Evolutionary conservation across 2,113 vertebrate species (phyloP), one percentile per base, ranked within the genome.

Genomic region (Eurypyga helias): DNA sequence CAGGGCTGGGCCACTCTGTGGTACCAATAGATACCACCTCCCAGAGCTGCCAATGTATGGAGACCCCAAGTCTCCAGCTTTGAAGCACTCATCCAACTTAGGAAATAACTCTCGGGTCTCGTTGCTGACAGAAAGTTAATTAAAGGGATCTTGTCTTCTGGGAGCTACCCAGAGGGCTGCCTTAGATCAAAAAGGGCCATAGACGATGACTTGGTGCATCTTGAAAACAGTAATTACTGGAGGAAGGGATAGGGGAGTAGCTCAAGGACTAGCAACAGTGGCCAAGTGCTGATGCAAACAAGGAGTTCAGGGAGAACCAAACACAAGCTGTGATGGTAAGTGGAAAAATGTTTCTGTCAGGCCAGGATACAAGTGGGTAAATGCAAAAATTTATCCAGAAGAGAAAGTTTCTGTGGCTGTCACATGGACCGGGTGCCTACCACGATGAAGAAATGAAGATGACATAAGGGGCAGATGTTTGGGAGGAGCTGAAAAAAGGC

Each of bases 391-490:
- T 0, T 48, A n/a, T 33, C 19, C 5, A 43, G 66, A 86, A 60
- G 9, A 36, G 10, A 45, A 87, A 41, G 41, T 70, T 91, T 69
- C 51, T 62, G 21, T 7, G 19, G 24, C 11, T 78, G 4, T 5
- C 21, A 10, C 4, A 4, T 8, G n/a, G 17, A 36, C 14, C 0
- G 0, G 6, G 14, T 73, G 36, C 24, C 55, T 62, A n/a, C 18
- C 29, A 24, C 1, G 4, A n/a, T 3, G 3, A 2, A 89, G 31
- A 78, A 78, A 58, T 25, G 1, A 52, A 75, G 55, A 14, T 0
- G 1, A 25, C 31, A 31, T 45, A 62, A 87, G 33, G 6, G 25
- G 43, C 5, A 24, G 58, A 31, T 19, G 12, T 80, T 46, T 72
- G 28, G 11, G 48, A 90, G 33, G 26, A 76, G 29, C n/a, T 79